Percentiles rank a stretch among this genome's conserved stretches.
phyloP scores from a whole-genome alignment of 2,113 vertebrate species.

The Stomatorhinus ivindoensis region DNA sequence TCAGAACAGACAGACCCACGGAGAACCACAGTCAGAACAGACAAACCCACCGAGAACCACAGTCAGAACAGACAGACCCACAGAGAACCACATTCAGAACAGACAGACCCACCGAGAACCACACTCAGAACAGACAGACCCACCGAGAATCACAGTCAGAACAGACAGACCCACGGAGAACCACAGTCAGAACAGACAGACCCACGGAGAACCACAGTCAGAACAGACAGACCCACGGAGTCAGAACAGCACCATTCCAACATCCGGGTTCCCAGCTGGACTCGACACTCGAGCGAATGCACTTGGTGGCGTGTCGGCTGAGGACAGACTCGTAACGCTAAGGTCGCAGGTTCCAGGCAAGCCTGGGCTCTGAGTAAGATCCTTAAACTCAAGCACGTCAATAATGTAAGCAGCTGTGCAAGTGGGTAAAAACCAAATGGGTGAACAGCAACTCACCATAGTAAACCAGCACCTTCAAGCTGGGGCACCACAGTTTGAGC shows the following conservation, averaged over 20 bases:
- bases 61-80: too few species aligned
- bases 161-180: too few species aligned
- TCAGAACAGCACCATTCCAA: background rate
- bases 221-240: background rate
- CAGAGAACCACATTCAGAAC: too few species aligned
- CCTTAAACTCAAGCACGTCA: background rate
- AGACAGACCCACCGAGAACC: too few species aligned
- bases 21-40: too few species aligned
- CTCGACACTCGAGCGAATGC: background rate
- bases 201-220: background rate
- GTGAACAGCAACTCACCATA: slow-evolving; percentile 59
- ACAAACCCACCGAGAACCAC: too few species aligned
- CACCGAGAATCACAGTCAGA: too few species aligned
- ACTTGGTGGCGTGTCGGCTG: background rate
- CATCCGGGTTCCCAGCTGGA: background rate
- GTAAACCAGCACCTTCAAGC: slow-evolving; percentile 70
- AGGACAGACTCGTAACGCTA: background rate
- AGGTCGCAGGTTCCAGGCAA: background rate
- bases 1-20: too few species aligned
- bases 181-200: too few species aligned
- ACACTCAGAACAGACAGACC: too few species aligned
- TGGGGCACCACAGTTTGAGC: slow-evolving; percentile 74
- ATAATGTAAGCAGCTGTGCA: background rate
- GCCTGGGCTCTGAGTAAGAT: background rate
- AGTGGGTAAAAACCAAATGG: background rate